Evolutionary conservation across 2,797 vertebrate species (phyloP).

Genomic region (Trichosurus vulpecula): DNA sequence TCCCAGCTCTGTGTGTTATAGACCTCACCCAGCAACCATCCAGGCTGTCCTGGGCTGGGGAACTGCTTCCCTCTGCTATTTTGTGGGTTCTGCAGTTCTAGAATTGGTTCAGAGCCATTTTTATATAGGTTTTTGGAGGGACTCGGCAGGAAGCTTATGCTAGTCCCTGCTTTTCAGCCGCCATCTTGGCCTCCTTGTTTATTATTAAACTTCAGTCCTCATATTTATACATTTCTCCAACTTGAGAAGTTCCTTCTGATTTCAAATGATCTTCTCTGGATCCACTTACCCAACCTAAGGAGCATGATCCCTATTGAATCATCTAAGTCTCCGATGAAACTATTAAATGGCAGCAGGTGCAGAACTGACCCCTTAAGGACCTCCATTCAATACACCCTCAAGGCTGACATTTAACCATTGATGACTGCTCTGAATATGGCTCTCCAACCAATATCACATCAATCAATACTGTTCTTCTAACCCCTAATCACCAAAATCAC

Average conservation of each 20-base stretch:
- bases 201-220: background rate
- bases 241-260: background rate
- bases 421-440: conserved; percentile 65
- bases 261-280: conserved; percentile 20
- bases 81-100: too few species aligned
- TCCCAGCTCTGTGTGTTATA: too few species aligned
- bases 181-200: too few species aligned
- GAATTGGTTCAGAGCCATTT: too few species aligned
- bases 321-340: conserved; percentile 45
- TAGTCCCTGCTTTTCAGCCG: too few species aligned
- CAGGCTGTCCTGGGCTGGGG: too few species aligned
- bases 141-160: too few species aligned
- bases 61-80: too few species aligned
- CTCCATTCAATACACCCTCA: conserved; percentile 67
- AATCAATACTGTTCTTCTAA: conserved; percentile 66
- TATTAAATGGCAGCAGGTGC: conserved; percentile 71
- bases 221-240: conserved; percentile 5
- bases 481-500: conserved; percentile 32
- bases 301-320: conserved; percentile 39
- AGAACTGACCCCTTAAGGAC: conserved; percentile 58
- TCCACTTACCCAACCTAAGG: conserved; percentile 2
- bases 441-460: conserved; percentile 66
- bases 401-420: conserved; percentile 78
- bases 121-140: too few species aligned
- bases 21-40: too few species aligned